phyloP scores from a whole-genome alignment of 2,113 vertebrate genomes.

The Cyprinodon variegatus region DNA sequence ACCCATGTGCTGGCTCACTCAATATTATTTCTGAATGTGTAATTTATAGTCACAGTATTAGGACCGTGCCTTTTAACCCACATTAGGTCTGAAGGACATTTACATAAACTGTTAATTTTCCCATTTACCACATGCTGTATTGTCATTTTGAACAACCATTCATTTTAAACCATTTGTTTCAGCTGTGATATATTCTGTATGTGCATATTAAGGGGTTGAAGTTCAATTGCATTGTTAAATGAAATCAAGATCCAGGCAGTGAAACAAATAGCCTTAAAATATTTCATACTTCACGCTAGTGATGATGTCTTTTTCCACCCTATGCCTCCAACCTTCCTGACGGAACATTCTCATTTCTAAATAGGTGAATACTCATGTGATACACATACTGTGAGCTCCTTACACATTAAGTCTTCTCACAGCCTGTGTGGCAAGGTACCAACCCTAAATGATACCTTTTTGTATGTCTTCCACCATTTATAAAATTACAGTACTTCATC shows the following conservation, averaged over 20 bases:
- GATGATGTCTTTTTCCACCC: background rate
- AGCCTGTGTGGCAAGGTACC: background rate
- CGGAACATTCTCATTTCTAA: background rate
- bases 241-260: background rate
- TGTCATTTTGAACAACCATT: background rate
- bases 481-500: background rate
- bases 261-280: background rate
- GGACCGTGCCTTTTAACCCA: background rate
- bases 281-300: background rate
- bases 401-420: background rate
- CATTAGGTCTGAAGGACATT: background rate
- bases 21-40: no score
- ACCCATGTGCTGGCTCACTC: no score
- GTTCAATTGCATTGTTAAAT: background rate
- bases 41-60: no score
- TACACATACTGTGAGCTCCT: background rate
- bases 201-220: background rate
- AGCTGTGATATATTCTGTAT: background rate
- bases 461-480: background rate
- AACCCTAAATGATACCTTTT: background rate
- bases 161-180: background rate
- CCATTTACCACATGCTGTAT: no score
- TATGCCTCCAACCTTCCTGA: background rate
- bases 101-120: background rate
- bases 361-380: background rate